Conservation (phyloP, 2,113 vertebrate species). For the Bucco capensis region DNA sequence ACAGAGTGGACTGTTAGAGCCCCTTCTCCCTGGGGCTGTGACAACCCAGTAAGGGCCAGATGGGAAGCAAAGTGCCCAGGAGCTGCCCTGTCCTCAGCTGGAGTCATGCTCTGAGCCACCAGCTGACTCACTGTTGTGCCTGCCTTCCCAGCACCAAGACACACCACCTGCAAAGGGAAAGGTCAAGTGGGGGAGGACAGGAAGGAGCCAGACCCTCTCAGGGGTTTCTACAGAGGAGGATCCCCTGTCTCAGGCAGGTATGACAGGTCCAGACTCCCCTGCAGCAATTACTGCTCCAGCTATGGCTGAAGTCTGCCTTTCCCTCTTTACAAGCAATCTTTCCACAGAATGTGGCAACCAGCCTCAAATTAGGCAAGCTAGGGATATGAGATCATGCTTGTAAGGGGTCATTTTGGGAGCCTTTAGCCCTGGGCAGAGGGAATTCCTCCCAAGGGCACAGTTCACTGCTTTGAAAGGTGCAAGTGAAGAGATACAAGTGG, state of each 20-base stretch:
- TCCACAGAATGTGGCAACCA: not conserved
- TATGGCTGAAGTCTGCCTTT: not conserved
- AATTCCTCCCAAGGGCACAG: not conserved
- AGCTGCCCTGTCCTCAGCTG: not conserved
- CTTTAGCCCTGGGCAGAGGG: not conserved
- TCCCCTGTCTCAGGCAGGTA: not conserved
- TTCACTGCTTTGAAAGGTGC: not conserved
- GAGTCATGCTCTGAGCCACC: constrained; percentile 25
- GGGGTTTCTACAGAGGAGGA: not conserved
- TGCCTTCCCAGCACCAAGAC: not conserved
- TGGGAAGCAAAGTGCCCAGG: not conserved
- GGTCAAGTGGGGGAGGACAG: not conserved
- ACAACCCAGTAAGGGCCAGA: not conserved
- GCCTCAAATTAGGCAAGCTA: not conserved
- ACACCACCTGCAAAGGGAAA: not conserved
- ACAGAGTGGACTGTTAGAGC: not conserved
- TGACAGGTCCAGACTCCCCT: not conserved
- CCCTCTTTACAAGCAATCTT: not conserved
- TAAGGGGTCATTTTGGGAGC: not conserved
- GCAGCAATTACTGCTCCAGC: not conserved
- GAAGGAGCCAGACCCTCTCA: not conserved
- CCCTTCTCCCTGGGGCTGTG: not conserved
- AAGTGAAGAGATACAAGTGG: not conserved
- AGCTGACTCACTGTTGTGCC: not conserved
- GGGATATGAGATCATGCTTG: not conserved